phyloP scores from a whole-genome alignment of 2,888 invertebrate species.

The Caenorhabditis sinica region DNA sequence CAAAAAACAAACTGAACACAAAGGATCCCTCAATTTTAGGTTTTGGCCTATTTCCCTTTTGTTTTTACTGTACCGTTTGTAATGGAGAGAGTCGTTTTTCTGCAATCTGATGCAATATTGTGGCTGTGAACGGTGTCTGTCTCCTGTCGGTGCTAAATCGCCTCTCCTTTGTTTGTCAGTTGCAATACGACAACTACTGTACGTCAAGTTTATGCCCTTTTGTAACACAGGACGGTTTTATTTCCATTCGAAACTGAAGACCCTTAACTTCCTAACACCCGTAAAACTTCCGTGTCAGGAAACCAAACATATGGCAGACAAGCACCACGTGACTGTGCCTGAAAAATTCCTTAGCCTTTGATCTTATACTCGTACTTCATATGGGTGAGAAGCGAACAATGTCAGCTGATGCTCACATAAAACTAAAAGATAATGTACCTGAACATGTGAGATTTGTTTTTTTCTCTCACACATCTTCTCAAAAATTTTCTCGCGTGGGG shows the following conservation, averaged over 20 bases:
- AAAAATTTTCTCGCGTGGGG: neutral
- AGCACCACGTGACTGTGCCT: constrained; percentile 25
- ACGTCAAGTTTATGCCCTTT: constrained; percentile 25
- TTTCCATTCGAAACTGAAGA: no score
- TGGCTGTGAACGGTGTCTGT: constrained; percentile 39
- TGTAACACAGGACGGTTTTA: constrained; percentile 5
- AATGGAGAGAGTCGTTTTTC: constrained; percentile 22
- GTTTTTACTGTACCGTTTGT: neutral
- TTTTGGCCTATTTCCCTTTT: neutral
- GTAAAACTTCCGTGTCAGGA: constrained; percentile 33
- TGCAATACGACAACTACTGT: constrained; percentile 24
- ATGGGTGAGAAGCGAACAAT: constrained; percentile 3
- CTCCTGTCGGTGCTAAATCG: neutral
- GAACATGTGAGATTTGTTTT: constrained; percentile 41
- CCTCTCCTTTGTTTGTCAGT: constrained; percentile 24
- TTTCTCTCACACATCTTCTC: constrained; percentile 7
- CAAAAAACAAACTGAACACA: no score
- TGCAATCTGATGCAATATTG: constrained; percentile 47
- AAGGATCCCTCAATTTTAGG: neutral
- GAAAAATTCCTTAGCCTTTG: constrained; percentile 13
- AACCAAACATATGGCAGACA: constrained; percentile 1
- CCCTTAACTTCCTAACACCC: neutral
- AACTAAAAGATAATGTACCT: neutral
- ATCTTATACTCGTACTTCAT: constrained; percentile 11
- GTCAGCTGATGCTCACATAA: constrained; percentile 33